Conservation (phyloP, 1,140 invertebrate genomes). For the Onthophagus taurus region DNA sequence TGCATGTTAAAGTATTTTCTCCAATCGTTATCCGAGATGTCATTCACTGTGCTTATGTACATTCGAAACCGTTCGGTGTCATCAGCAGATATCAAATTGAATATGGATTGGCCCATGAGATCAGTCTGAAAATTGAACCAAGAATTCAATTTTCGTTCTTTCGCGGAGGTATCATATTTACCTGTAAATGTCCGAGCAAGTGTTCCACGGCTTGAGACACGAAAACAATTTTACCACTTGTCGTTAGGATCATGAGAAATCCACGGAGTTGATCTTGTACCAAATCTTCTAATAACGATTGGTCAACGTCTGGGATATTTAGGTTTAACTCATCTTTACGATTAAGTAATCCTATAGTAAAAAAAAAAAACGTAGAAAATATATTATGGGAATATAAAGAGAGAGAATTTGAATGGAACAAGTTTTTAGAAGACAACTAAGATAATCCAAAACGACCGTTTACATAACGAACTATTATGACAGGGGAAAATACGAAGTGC, state of each 20-base stretch:
- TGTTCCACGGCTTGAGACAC: constrained; percentile 75
- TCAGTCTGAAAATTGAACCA: constrained; percentile 55
- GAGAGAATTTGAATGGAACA: too few species aligned
- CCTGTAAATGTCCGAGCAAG: constrained; percentile 75
- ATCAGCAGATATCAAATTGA: constrained; percentile 64
- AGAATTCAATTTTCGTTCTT: neutral
- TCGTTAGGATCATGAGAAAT: constrained; percentile 71
- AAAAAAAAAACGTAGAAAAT: constrained; percentile 7
- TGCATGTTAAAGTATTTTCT: constrained; percentile 43
- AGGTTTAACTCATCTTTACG: constrained; percentile 21
- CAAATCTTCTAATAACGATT: constrained; percentile 30
- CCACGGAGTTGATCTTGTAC: constrained; percentile 45
- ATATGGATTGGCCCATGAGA: constrained; percentile 73
- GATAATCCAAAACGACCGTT: too few species aligned
- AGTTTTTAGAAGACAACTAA: too few species aligned
- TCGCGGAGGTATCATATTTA: constrained; percentile 40
- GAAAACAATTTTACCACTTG: constrained; percentile 78
- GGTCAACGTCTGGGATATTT: constrained; percentile 32
- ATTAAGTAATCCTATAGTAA: constrained; percentile 29
- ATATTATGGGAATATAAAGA: too few species aligned
- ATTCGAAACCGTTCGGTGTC: constrained; percentile 63
- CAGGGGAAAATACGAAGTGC: too few species aligned
- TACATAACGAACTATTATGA: too few species aligned
- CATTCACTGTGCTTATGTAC: constrained; percentile 46
- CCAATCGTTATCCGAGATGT: constrained; percentile 37